Conservation (phyloP, 2,888 invertebrate genomes). For the Drosophila falleni region DNA sequence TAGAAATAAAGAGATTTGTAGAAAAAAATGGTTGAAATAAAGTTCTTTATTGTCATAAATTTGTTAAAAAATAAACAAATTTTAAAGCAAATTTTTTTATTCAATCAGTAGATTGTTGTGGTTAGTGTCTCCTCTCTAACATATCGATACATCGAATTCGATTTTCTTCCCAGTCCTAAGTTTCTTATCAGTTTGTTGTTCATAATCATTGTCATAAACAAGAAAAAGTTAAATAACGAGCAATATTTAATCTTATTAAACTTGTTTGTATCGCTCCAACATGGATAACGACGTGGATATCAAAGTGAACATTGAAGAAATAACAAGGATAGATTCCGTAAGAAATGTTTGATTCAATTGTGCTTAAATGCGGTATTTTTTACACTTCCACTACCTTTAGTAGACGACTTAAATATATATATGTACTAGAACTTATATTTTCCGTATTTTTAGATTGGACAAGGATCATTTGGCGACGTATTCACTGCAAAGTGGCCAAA, state of each 20-base stretch:
- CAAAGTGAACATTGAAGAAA: background rate
- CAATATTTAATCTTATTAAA: background rate
- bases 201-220: background rate
- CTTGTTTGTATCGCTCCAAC: background rate
- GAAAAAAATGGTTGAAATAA: background rate
- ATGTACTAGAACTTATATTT: background rate
- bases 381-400: background rate
- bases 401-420: background rate
- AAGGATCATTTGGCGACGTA: background rate
- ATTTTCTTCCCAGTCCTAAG: background rate
- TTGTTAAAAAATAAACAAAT: background rate
- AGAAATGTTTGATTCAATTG: background rate
- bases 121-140: background rate
- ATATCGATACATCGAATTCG: background rate
- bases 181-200: background rate
- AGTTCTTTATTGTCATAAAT: background rate
- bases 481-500: conserved; percentile 1
- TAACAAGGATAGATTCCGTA: background rate
- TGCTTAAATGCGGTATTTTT: background rate
- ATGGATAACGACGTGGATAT: background rate
- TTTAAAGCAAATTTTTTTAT: background rate
- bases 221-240: background rate
- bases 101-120: background rate
- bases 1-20: background rate
- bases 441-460: background rate